These are phyloP conservation scores for Marronus borbonicus DNA, from an alignment of 2,888 invertebrate genomes.

Conservation along the genomic window DNA sequence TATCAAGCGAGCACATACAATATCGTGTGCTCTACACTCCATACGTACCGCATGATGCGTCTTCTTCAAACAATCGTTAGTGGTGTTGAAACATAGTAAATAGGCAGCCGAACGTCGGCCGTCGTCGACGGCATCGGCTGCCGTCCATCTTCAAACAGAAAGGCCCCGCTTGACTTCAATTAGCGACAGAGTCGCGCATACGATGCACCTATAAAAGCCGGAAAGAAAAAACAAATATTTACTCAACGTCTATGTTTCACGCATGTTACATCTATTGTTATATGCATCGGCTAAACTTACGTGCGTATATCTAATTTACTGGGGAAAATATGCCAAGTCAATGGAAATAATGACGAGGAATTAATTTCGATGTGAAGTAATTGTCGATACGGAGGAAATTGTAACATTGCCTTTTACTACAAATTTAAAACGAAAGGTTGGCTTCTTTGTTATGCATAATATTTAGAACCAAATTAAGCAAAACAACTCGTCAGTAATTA, in stretches of 20 bases:
- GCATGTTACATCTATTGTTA: constrained; percentile 21
- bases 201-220: constrained; percentile 44
- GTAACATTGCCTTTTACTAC: too few relatives aligned
- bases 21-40: constrained; percentile 5
- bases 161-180: constrained; percentile 41
- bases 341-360: not conserved
- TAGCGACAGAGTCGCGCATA: constrained; percentile 36
- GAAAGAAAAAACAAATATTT: constrained; percentile 43
- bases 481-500: too few relatives aligned
- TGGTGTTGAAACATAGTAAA: constrained; percentile 46
- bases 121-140: constrained; percentile 37
- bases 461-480: too few relatives aligned
- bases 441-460: too few relatives aligned
- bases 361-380: not conserved
- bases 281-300: constrained; percentile 16
- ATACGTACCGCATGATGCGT: constrained; percentile 16
- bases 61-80: constrained; percentile 47
- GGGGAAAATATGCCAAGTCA: constrained; percentile 12
- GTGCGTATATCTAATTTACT: constrained; percentile 1
- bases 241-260: constrained; percentile 10
- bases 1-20: not conserved
- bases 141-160: constrained; percentile 43
- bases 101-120: constrained; percentile 34
- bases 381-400: too few relatives aligned
- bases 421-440: too few relatives aligned